Evolutionary conservation across 2,113 vertebrate species (phyloP).

Genomic region (Eleginops maclovinus): DNA sequence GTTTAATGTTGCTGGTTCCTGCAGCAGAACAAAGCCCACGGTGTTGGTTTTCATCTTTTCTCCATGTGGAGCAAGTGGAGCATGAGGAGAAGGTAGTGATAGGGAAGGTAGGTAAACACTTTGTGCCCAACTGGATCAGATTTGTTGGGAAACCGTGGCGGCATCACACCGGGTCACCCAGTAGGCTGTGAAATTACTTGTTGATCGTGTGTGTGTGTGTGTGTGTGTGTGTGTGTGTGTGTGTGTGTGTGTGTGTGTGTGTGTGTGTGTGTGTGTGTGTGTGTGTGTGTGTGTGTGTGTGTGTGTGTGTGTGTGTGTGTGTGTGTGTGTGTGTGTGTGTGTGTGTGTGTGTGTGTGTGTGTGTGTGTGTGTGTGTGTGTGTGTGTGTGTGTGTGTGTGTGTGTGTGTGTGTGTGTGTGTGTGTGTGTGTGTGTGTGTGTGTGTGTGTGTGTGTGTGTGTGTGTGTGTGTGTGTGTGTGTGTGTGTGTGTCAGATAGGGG

Average conservation of each 20-base stretch:
- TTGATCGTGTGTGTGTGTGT: constrained; percentile 47
- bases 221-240: constrained; percentile 15
- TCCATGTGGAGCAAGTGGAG: constrained; percentile 47
- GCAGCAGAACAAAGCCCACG: constrained; percentile 63
- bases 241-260: constrained; percentile 3
- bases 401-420: constrained; percentile 9
- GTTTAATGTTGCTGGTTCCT: constrained; percentile 71
- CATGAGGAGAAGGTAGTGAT: constrained; percentile 36
- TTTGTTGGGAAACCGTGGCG: constrained; percentile 60
- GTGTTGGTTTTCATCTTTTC: constrained; percentile 65
- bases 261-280: no score
- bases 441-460: constrained; percentile 20
- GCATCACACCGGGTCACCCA: constrained; percentile 61
- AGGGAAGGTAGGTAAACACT: constrained; percentile 52
- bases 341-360: constrained; percentile 3
- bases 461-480: not conserved
- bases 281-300: no score
- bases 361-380: constrained; percentile 15
- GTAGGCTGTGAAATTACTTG: constrained; percentile 75
- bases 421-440: constrained; percentile 14
- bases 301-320: constrained; percentile 22
- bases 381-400: constrained; percentile 17
- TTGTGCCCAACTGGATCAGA: constrained; percentile 53
- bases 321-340: constrained; percentile 15
- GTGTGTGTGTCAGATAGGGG: not conserved